Percentiles rank a stretch among this genome's conserved stretches.
phyloP scores from a whole-genome alignment of 2,113 vertebrate genomes.

The Corynorhinus townsendii region DNA sequence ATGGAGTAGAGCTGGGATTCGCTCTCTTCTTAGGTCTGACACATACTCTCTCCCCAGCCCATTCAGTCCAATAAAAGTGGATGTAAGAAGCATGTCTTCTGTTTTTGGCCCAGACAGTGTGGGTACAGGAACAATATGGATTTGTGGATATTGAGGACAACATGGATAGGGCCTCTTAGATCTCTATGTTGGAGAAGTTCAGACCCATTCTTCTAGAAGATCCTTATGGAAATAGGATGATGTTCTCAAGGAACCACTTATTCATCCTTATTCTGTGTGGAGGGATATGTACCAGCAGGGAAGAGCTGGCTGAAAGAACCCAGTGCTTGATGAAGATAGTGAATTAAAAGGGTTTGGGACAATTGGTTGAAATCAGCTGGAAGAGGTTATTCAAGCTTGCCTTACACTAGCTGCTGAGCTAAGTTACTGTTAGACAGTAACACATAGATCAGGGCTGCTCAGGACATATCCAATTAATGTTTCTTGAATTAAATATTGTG shows the following conservation, averaged over 20 bases:
- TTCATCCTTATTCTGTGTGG: neutral
- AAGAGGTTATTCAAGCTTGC: neutral
- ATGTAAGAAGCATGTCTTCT: neutral
- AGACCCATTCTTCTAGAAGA: neutral
- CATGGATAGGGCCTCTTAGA: neutral
- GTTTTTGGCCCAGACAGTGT: neutral
- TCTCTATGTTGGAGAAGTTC: neutral
- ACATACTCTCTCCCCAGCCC: neutral
- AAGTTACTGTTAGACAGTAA: neutral
- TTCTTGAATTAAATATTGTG: neutral
- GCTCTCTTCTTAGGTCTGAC: neutral
- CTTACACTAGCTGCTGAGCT: neutral
- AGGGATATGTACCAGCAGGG: neutral
- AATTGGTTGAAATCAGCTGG: neutral
- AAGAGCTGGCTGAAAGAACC: neutral
- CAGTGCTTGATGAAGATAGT: neutral
- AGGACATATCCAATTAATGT: neutral
- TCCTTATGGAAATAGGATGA: neutral
- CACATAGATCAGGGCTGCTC: neutral
- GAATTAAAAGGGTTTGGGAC: neutral
- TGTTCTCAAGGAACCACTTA: neutral
- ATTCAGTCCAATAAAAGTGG: neutral
- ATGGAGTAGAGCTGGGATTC: neutral
- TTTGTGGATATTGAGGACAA: neutral
- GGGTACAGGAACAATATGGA: neutral